Percentiles rank a stretch among this genome's conserved stretches.
These are phyloP conservation scores for Tenthredo distinguenda DNA, from an alignment of 2,888 invertebrate genomes.

Conservation along the genomic window DNA sequence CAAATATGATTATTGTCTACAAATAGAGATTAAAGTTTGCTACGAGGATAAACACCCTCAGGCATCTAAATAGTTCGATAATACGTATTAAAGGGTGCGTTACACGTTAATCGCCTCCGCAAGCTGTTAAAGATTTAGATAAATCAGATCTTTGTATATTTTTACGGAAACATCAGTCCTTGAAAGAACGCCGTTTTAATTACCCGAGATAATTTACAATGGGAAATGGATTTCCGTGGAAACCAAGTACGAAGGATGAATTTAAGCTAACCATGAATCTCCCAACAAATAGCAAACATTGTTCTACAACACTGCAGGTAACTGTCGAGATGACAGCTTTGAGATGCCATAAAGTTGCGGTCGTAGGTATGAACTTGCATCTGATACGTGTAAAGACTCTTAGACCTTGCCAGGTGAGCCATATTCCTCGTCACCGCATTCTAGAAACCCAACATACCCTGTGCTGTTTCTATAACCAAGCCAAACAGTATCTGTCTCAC, in stretches of 20 bases:
- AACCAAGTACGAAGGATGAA: background rate
- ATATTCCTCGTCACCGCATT: background rate
- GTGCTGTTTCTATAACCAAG: background rate
- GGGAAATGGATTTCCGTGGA: background rate
- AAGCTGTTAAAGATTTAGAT: background rate
- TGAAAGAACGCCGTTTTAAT: background rate
- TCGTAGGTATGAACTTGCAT: constrained; percentile 7
- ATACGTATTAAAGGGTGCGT: background rate
- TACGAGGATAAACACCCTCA: background rate
- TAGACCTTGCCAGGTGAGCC: background rate
- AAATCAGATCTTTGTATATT: background rate
- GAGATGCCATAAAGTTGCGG: constrained; percentile 24
- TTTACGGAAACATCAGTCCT: background rate
- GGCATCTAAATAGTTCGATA: background rate
- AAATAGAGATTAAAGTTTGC: background rate
- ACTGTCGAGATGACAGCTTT: constrained; percentile 12
- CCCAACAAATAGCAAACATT: constrained; percentile 6
- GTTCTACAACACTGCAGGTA: constrained; percentile 12
- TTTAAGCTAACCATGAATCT: background rate
- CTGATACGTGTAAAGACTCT: background rate
- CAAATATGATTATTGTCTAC: background rate
- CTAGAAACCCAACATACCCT: background rate
- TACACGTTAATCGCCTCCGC: background rate
- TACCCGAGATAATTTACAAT: background rate
- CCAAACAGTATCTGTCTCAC: background rate